Evolutionary conservation across 92 coral and sea anemone species (phyloP), one percentile per base, ranked within the genome.

Genomic region (Zoanthus gigantus): DNA sequence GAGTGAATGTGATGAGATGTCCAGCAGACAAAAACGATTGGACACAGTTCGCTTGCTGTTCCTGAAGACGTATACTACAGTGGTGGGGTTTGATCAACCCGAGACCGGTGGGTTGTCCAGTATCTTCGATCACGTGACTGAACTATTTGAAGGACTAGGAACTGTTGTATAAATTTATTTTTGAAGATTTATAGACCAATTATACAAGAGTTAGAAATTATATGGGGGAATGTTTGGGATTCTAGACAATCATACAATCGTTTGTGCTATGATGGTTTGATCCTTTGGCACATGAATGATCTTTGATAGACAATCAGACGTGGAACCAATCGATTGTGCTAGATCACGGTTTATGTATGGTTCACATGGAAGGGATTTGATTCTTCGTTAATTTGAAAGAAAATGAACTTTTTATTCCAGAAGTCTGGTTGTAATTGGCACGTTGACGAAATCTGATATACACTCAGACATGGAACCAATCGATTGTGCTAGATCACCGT

Each of bases 41-140:
- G 98, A 89, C 47, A 78, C 94, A 23, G 94, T 96, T 7, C 95
- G 99, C 23, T 88, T 88, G 83, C 85, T 95, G 50, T 96, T 96
- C 84, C 92, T 90, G 30, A 89, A 90, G 71, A 90, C 95, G 16
- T 96, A 93, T 79, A 94, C 93, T 42, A 88, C 92, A 45, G 93
- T 92, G 7, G 88, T 96, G 7, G 95, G 96, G 44, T 92, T 85
- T 73, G 88, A 85, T 37, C 82, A 74, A 46, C 95, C 90, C 61
- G 94, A 92, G 56, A 92, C 89, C 31, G 92, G 81, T 58, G 91
- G 93, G 3, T 89, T 96, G 31, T 91, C 99, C 1, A 95, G 94
- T 82, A 90, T 96, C 78, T 76, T 96, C 28, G 98, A 96, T 72
- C 96, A 96, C 72, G 98, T 96, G 48, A 96, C 98, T 1, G 98